A percentile compares a stretch with the other conserved stretches of the same genome.
Conservation (phyloP, 2,797 vertebrate species). For the Semaprochilodus insignis region DNA sequence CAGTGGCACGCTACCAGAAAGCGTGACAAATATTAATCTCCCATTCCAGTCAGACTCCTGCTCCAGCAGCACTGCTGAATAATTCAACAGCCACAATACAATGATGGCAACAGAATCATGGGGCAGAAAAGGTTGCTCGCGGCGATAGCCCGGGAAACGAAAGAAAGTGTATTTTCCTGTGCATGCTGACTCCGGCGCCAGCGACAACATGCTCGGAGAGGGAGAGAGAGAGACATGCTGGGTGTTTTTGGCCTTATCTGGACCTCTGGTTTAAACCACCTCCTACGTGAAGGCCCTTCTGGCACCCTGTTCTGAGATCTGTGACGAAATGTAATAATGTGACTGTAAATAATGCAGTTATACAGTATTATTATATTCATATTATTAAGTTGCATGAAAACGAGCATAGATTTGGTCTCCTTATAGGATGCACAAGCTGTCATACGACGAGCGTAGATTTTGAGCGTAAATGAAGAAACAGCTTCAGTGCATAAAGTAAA, state of each 20-base stretch:
- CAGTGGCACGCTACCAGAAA: constrained; percentile 56
- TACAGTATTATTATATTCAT: no score
- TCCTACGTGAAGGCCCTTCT: background rate
- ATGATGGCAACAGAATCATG: constrained; percentile 45
- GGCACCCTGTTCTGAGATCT: background rate
- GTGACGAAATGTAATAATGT: no score
- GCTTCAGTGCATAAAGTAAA: no score
- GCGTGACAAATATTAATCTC: constrained; percentile 65
- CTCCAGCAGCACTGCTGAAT: constrained; percentile 50
- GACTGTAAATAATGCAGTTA: no score
- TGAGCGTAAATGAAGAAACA: no score
- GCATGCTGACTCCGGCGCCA: constrained; percentile 3
- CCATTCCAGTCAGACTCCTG: constrained; percentile 44
- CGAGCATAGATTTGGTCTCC: no score
- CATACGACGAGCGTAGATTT: no score
- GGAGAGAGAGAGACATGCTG: constrained; percentile 24
- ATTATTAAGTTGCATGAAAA: no score
- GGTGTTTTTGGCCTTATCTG: constrained; percentile 29
- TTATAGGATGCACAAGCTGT: no score
- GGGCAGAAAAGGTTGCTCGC: constrained; percentile 42
- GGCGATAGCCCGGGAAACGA: constrained; percentile 43
- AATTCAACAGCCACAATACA: constrained; percentile 53
- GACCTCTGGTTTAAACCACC: constrained; percentile 27
- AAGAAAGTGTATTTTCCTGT: constrained; percentile 35
- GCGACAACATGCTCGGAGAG: constrained; percentile 34